Conservation (phyloP, 2,797 vertebrate genomes). For the Rhinatrema bivittatum region DNA sequence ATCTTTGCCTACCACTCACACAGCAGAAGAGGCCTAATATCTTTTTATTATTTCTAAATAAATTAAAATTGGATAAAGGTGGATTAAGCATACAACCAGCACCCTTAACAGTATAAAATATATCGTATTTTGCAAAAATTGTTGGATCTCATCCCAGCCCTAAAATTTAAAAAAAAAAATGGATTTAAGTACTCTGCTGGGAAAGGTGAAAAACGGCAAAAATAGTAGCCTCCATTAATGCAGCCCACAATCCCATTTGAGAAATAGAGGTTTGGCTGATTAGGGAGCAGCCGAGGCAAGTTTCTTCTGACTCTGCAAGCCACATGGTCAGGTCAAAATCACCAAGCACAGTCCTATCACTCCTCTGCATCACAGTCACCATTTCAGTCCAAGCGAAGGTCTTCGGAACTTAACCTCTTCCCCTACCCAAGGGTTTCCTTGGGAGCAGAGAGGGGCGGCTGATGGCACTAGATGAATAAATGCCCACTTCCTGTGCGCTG, state of each 20-base stretch:
- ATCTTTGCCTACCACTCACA: too few relatives aligned
- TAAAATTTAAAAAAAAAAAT: too few relatives aligned
- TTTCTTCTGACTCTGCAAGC: slow-evolving; percentile 59
- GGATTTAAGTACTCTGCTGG: slow-evolving; percentile 71
- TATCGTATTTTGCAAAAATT: slow-evolving; percentile 67
- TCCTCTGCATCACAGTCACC: slow-evolving; percentile 59
- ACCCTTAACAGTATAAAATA: slow-evolving; percentile 53
- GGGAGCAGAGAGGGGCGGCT: too few relatives aligned
- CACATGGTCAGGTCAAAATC: slow-evolving; percentile 70
- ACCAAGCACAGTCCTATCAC: slow-evolving; percentile 62
- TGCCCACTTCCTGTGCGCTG: too few relatives aligned
- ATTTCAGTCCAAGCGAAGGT: slow-evolving; percentile 58
- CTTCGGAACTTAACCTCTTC: too few relatives aligned
- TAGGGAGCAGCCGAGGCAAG: slow-evolving; percentile 67
- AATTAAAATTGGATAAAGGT: slow-evolving; percentile 53
- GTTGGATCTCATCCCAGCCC: slow-evolving; percentile 58
- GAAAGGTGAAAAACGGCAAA: slow-evolving; percentile 65
- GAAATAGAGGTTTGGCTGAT: slow-evolving; percentile 62
- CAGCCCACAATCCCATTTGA: slow-evolving; percentile 68
- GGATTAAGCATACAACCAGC: slow-evolving; percentile 54
- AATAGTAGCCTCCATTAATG: slow-evolving; percentile 68
- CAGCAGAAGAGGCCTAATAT: too few relatives aligned
- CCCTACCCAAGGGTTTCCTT: too few relatives aligned
- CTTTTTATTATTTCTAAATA: too few relatives aligned
- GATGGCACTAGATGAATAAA: too few relatives aligned